Evolutionary conservation across 2,113 vertebrate genomes (phyloP), one percentile per base, ranked within the genome.

Genomic region (Phyllopteryx taeniolatus): DNA sequence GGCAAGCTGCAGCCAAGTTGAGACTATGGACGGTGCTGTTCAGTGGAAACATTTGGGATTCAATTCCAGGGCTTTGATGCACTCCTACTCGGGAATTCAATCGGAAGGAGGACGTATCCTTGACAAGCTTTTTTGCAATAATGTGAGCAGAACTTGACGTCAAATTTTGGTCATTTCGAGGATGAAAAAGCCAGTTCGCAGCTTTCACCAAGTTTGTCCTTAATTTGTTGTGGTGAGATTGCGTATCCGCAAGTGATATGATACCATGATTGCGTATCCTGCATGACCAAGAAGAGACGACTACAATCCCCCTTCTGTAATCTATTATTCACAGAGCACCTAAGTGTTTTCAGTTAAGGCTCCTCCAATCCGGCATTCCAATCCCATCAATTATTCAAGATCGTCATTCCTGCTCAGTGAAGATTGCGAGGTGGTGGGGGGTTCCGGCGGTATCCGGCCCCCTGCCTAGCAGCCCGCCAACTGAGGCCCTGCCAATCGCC

Each of bases 321-420:
- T 92, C 70, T 81, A 90, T 90, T 89, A 91, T 92, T 92, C 84
- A 91, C 67, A 84, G 67, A 72, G 64, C 72, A 75, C 77, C 75
- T 85, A 90, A 90, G 87, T 90, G 86, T 91, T 91, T 89, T 86
- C 87, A 85, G 85, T 90, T 90, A 86, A 86, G 83, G 86, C 84
- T 79, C 68, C 82, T 83, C 81, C 84, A 87, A 86, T 86, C 77
- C 70, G 73, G 73, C 83, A 84, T 88, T 89, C 85, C 87, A 83
- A 90, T 87, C 75, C 69, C 56, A 87, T 92, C 78, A 89, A 92
- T 92, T 89, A 92, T 90, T 90, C 73, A 91, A 54, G 47, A 79
- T 72, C 67, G 80, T 62, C 83, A 89, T 83, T 73, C 79, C 81
- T 83, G 73, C 70, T 87, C 75, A 46, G 68, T 77, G 77, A 65